Base-by-base conservation (phyloP, 2,888 invertebrate species). In the Nomada ruficornis region DNA sequence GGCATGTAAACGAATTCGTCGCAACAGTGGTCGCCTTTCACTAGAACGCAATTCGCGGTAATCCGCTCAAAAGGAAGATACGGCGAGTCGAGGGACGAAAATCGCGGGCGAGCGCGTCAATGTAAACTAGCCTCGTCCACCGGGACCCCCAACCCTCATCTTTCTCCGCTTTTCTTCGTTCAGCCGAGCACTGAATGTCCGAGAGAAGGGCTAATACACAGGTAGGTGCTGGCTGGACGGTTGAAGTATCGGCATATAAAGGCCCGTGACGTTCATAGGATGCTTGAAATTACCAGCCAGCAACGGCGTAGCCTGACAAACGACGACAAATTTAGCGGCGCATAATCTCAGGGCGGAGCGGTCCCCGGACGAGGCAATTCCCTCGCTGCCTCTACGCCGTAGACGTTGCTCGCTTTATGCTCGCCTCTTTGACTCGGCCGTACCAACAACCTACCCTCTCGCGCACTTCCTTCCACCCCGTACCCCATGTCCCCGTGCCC, bases 351-450 rank as follows among this genome's bases (percentile, higher is more conserved):
- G 74, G 78, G 80, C 79, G 26, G 68, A 69, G 59, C 69, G 85
- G 72, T 67, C 71, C 71, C 60, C 11, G 81, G 80, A 74, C 85
- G 83, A 84, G 81, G 88, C 88, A 89, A 89, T 89, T 89, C 85
- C 87, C 85, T 82, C 77, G 83, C 70, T 82, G 70, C 80, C 64
- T 82, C 79, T 60, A 64, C 71, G 54, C 68, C 60, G 82, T 85
- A 88, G 89, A 90, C 86, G 91, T 79, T 91, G 91, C 90, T 91
- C 90, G 91, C 84, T 91, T 91, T 89, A 90, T 91, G 87, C 84
- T 59, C 85, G 86, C 84, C 86, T 88, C 90, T 91, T 92, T 91
- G 90, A 91, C 89, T 88, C 86, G 83, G 86, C 82, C 85, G 83
- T 85, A 80, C 85, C 83, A 82, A 73, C 83, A 85, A 84, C 73